A percentile compares a stretch with the other conserved stretches of the same genome.
Conservation (phyloP, 2,888 invertebrate genomes). For the Lasius platythorax region DNA sequence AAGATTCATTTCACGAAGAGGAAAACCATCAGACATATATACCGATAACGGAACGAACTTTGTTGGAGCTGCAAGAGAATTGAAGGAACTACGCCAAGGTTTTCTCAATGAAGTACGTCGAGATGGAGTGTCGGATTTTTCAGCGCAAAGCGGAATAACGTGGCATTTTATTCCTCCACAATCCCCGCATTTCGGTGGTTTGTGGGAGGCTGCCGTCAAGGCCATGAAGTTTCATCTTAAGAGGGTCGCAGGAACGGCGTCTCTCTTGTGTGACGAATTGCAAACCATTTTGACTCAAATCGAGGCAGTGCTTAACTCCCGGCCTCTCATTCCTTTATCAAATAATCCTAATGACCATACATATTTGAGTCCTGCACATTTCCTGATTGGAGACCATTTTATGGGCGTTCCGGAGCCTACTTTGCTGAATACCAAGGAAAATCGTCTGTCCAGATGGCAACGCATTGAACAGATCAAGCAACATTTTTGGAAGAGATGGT, state of each 20-base stretch:
- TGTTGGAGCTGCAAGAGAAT: background rate
- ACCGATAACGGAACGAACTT: background rate
- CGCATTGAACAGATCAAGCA: background rate
- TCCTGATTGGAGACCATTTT: background rate
- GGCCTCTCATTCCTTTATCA: background rate
- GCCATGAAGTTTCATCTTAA: conserved; percentile 15
- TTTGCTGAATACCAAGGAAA: background rate
- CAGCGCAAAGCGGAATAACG: background rate
- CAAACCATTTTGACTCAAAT: background rate
- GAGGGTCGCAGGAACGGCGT: background rate
- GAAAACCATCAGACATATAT: background rate
- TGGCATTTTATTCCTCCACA: conserved; percentile 61
- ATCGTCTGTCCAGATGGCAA: background rate
- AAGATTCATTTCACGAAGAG: background rate
- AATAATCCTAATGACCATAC: background rate
- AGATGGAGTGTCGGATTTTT: background rate
- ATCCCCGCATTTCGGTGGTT: conserved; percentile 36
- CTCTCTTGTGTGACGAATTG: background rate
- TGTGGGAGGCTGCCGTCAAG: conserved; percentile 42
- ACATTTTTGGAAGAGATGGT: background rate
- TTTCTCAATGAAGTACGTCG: background rate
- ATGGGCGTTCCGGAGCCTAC: background rate
- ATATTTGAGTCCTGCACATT: background rate
- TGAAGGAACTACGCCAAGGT: background rate
- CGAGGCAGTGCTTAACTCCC: background rate